These are phyloP conservation scores for Brachirus orientalis DNA, from an alignment of 2,113 vertebrate species.

Conservation along the genomic window DNA sequence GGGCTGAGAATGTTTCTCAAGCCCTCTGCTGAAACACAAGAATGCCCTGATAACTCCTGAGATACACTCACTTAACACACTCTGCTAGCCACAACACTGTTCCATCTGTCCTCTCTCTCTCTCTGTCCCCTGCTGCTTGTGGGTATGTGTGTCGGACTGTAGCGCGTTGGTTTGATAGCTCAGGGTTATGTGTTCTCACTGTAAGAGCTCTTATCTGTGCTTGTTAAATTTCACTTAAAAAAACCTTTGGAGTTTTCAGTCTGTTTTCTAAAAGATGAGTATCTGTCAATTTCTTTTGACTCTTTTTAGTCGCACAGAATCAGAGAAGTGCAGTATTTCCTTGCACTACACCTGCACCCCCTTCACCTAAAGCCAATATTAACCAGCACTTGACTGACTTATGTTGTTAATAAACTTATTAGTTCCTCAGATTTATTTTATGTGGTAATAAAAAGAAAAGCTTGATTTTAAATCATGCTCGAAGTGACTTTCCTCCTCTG, in stretches of 20 bases:
- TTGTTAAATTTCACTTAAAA: slow-evolving; percentile 64
- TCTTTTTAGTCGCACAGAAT: neutral
- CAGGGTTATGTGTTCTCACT: slow-evolving; percentile 52
- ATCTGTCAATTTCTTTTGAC: slow-evolving; percentile 22
- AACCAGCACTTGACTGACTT: neutral
- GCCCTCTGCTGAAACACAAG: slow-evolving; percentile 58
- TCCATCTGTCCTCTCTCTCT: slow-evolving; percentile 45
- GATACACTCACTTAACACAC: slow-evolving; percentile 68
- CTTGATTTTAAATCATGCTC: neutral
- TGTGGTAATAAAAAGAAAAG: slow-evolving; percentile 2
- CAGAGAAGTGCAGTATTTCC: slow-evolving; percentile 6
- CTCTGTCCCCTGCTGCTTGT: neutral
- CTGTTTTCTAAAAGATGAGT: slow-evolving; percentile 37
- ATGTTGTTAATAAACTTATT: neutral
- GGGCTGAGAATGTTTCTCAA: slow-evolving; percentile 53
- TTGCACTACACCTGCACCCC: neutral
- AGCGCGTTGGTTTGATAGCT: slow-evolving; percentile 13
- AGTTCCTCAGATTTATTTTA: neutral
- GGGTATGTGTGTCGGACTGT: neutral
- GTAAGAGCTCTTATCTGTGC: slow-evolving; percentile 63
- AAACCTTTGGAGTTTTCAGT: slow-evolving; percentile 46
- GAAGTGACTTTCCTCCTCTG: neutral
- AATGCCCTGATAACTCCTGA: slow-evolving; percentile 61
- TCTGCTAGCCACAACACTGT: slow-evolving; percentile 74
- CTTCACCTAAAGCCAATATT: slow-evolving; percentile 1